Percentiles rank a stretch among this genome's conserved stretches.
Evolutionary conservation across 2,797 vertebrate species (phyloP).

Genomic region (Antrozous pallidus): DNA sequence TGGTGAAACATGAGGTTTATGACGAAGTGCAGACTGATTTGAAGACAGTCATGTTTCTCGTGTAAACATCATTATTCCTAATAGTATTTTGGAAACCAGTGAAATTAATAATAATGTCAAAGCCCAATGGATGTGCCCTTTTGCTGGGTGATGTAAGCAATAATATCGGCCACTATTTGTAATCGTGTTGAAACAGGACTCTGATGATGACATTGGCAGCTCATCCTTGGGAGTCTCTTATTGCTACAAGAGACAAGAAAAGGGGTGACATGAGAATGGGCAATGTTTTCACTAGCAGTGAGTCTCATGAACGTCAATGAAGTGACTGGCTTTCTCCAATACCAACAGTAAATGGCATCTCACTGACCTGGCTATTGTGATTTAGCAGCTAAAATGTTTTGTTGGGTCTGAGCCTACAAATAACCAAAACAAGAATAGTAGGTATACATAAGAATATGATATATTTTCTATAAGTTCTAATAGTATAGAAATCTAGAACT

Average conservation of each 20-base stretch:
- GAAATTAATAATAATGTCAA: conserved; percentile 7
- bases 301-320: neutral
- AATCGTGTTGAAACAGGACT: neutral
- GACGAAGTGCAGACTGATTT: neutral
- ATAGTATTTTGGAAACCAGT: neutral
- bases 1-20: neutral
- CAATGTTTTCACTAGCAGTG: neutral
- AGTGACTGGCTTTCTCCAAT: neutral
- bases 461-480: neutral
- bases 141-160: neutral
- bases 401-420: neutral
- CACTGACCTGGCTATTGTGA: neutral
- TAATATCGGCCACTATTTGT: neutral
- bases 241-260: neutral
- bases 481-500: neutral
- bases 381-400: neutral
- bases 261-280: neutral
- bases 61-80: neutral
- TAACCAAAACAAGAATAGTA: neutral
- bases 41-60: neutral
- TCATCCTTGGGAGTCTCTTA: neutral
- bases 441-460: neutral
- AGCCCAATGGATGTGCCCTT: neutral
- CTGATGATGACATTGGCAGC: neutral
- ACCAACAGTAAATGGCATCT: neutral